A percentile compares a stretch with the other conserved stretches of the same genome.
These are phyloP conservation scores for Zonitis immaculata DNA, from an alignment of 2,888 invertebrate species.

Conservation along the genomic window DNA sequence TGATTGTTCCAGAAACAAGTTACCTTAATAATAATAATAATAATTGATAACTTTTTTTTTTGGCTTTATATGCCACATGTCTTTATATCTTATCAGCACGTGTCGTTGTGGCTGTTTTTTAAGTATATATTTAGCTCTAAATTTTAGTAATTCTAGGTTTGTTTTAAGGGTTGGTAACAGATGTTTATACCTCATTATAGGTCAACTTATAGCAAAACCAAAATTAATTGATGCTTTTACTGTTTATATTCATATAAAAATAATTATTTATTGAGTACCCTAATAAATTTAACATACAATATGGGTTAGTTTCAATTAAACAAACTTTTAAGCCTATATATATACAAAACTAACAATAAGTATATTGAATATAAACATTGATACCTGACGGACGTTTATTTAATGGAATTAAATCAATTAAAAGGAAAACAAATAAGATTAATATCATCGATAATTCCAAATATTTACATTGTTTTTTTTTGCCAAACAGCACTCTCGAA, in stretches of 20 bases:
- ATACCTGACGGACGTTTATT: background rate
- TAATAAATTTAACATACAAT: background rate
- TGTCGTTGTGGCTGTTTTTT: conserved; percentile 14
- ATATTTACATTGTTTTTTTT: no score
- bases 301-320: background rate
- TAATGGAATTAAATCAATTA: no score
- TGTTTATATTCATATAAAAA: background rate
- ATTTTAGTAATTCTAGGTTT: conserved; percentile 15
- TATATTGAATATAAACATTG: background rate
- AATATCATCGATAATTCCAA: no score
- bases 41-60: background rate
- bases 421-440: no score
- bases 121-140: conserved; percentile 18
- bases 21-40: no score
- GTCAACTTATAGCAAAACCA: conserved; percentile 1
- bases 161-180: conserved; percentile 19
- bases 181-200: conserved; percentile 16
- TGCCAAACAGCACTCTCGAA: no score
- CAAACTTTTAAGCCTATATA: background rate
- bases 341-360: no score
- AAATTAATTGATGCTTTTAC: background rate
- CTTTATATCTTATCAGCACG: conserved; percentile 20
- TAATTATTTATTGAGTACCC: background rate
- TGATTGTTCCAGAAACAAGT: no score
- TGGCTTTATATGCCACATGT: conserved; percentile 11